These are phyloP conservation scores for Archocentrus centrarchus DNA, from an alignment of 2,113 vertebrate genomes.

Conservation along the genomic window DNA sequence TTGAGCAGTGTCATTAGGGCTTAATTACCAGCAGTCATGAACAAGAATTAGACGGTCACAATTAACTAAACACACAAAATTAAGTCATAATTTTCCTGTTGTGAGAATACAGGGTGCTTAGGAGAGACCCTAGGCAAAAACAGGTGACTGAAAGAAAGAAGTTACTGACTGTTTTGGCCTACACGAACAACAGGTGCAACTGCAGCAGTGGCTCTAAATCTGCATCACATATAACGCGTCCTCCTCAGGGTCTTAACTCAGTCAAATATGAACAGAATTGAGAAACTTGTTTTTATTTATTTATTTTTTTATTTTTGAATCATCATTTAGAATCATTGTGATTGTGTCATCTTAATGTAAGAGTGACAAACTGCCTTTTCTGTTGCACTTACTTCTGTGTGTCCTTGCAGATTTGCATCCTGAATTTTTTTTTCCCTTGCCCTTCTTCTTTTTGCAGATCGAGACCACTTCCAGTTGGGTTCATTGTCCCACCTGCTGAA, in stretches of 20 bases:
- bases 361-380: not conserved
- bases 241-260: not conserved
- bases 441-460: slow-evolving; percentile 81
- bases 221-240: not conserved
- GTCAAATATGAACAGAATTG: not conserved
- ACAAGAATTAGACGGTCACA: not conserved
- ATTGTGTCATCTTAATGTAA: not conserved
- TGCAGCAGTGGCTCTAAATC: not conserved
- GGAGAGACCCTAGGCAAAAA: not conserved
- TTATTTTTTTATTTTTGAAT: no score
- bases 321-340: not conserved
- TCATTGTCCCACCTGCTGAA: slow-evolving; percentile 97
- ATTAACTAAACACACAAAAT: not conserved
- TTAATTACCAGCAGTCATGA: not conserved
- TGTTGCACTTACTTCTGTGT: not conserved
- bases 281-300: no score
- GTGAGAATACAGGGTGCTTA: no score
- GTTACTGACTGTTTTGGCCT: not conserved
- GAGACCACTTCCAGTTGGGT: slow-evolving; percentile 98
- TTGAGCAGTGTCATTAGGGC: not conserved
- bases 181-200: not conserved
- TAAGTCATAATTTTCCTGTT: not conserved
- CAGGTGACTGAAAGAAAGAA: not conserved
- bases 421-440: not conserved
- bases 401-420: not conserved